Percentiles rank a stretch among this genome's conserved stretches.
phyloP scores from a whole-genome alignment of 2,113 vertebrate species.

The Tachuris rubrigastra region DNA sequence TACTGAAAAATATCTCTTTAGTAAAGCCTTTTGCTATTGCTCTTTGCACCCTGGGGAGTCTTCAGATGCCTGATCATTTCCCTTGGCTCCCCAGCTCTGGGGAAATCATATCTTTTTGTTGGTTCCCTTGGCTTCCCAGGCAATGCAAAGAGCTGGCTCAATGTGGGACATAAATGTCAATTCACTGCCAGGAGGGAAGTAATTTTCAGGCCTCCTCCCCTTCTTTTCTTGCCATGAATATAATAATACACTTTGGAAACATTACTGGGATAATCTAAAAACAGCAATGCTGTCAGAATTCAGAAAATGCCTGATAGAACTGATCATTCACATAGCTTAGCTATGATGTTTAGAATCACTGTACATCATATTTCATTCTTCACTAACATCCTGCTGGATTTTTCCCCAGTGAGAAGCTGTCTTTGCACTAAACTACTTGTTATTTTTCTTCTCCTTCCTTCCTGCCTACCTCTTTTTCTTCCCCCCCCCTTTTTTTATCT shows the following conservation, averaged over 20 bases:
- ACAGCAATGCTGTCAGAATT: conserved; percentile 30
- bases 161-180: conserved; percentile 39
- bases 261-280: conserved; percentile 40
- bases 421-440: background rate
- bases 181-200: conserved; percentile 35
- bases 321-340: background rate
- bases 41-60: conserved; percentile 31
- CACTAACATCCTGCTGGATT: background rate
- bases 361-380: conserved; percentile 29
- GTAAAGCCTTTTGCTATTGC: conserved; percentile 46
- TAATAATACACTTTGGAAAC: conserved; percentile 50
- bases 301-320: conserved; percentile 30
- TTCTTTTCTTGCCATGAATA: conserved; percentile 39
- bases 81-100: conserved; percentile 15
- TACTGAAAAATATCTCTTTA: background rate
- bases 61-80: conserved; percentile 40
- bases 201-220: conserved; percentile 44
- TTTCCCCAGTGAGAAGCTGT: background rate
- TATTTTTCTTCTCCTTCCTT: background rate
- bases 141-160: conserved; percentile 18
- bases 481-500: no score
- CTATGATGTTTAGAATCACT: background rate
- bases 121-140: conserved; percentile 43
- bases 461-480: background rate
- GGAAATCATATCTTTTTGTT: conserved; percentile 55